phyloP scores from a whole-genome alignment of 2,888 invertebrate species.

The Scaptomyza flava region DNA sequence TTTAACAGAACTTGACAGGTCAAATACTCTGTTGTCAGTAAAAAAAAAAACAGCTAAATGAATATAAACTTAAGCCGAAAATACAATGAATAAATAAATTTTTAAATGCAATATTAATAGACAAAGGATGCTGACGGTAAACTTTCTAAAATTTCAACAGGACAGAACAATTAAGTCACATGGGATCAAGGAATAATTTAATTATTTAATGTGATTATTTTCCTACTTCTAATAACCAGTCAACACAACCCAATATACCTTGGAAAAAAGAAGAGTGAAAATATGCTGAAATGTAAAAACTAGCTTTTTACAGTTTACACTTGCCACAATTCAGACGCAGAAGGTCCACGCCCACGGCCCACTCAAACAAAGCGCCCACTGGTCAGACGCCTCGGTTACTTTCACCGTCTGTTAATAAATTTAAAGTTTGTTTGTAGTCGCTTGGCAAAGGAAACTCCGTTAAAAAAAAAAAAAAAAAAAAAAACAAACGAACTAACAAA shows the following conservation, averaged over 20 bases:
- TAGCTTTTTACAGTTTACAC: constrained; percentile 53
- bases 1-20: constrained; percentile 3
- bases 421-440: constrained; percentile 71
- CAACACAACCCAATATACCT: not conserved
- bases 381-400: constrained; percentile 46
- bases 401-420: constrained; percentile 72
- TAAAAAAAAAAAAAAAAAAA: no score
- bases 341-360: constrained; percentile 30
- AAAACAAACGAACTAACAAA: constrained; percentile 4
- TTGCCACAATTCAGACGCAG: constrained; percentile 53
- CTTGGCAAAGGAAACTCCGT: constrained; percentile 27
- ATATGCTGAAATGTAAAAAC: constrained; percentile 64
- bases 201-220: no score
- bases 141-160: not conserved
- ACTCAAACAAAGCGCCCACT: constrained; percentile 21
- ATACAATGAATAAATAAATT: no score
- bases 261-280: constrained; percentile 17
- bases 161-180: not conserved
- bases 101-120: no score
- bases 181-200: not conserved
- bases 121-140: no score
- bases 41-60: not conserved
- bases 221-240: not conserved
- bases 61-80: no score
- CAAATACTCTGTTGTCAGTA: not conserved